These are phyloP conservation scores for Labeo rohita DNA, from an alignment of 2,113 vertebrate species.

Conservation along the genomic window DNA sequence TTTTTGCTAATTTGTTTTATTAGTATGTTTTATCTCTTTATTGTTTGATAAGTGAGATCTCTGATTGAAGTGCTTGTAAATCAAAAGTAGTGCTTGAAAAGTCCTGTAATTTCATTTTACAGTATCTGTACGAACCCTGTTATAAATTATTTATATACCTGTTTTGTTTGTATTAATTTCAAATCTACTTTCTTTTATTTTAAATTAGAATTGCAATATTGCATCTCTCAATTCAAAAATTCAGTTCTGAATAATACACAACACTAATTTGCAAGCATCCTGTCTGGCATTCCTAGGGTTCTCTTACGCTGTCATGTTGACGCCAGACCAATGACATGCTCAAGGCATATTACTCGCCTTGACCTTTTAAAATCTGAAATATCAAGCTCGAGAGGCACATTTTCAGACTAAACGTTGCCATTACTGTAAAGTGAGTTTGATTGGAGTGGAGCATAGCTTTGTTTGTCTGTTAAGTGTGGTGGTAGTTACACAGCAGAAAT, in stretches of 20 bases:
- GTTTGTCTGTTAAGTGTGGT: conserved; percentile 38
- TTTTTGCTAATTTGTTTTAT: too few species aligned
- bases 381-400: neutral
- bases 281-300: neutral
- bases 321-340: neutral
- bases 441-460: conserved; percentile 31
- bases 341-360: neutral
- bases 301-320: conserved; percentile 1
- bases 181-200: too few species aligned
- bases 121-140: too few species aligned
- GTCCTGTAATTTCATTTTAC: too few species aligned
- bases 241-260: neutral
- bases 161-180: too few species aligned
- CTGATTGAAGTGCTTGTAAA: too few species aligned
- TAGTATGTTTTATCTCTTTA: too few species aligned
- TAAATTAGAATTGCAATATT: too few species aligned
- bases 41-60: too few species aligned
- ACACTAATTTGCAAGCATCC: neutral
- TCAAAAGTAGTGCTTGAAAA: too few species aligned
- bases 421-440: conserved; percentile 19
- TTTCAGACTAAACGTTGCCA: neutral
- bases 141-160: too few species aligned
- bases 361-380: neutral
- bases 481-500: conserved; percentile 24
- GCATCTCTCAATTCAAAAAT: neutral